Evolutionary conservation across 2,113 vertebrate genomes (phyloP).

Genomic region (Seriola dumerili): DNA sequence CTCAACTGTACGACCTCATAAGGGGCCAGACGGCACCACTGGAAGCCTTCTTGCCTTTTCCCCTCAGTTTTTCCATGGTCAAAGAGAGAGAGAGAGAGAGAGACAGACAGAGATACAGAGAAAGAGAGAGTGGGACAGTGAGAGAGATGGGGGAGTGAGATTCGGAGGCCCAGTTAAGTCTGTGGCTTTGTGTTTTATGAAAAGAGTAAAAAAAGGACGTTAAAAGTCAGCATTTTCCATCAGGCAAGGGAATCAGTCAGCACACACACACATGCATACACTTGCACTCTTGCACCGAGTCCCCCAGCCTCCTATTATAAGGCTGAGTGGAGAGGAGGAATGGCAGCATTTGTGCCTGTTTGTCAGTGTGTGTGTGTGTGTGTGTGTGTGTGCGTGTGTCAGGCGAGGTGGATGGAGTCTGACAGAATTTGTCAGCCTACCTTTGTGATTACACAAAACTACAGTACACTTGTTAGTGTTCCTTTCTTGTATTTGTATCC

Average conservation of each 20-base stretch:
- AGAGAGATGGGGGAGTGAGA: conserved; percentile 66
- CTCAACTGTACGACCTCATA: background rate
- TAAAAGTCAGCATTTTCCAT: conserved; percentile 87
- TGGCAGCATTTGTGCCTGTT: conserved; percentile 60
- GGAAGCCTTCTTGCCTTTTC: conserved; percentile 48
- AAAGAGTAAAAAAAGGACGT: conserved; percentile 76
- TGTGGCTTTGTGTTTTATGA: conserved; percentile 86
- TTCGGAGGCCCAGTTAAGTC: conserved; percentile 80
- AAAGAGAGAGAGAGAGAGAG: conserved; percentile 39
- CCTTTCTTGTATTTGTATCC: background rate
- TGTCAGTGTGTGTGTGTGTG: conserved; percentile 37
- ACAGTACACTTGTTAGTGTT: background rate
- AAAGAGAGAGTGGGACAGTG: conserved; percentile 50
- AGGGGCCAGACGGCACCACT: conserved; percentile 55
- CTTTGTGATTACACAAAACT: background rate
- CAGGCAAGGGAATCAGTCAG: conserved; percentile 66
- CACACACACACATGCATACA: conserved; percentile 39
- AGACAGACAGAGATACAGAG: conserved; percentile 8
- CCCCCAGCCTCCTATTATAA: conserved; percentile 70
- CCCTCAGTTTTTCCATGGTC: conserved; percentile 75
- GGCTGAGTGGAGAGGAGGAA: conserved; percentile 77
- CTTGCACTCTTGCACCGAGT: conserved; percentile 46
- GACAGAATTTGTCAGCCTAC: background rate
- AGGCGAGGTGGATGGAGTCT: conserved; percentile 35
- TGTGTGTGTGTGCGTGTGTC: conserved; percentile 35